Conservation (phyloP, 2,797 vertebrate species). For the Rhinophrynus dorsalis region DNA sequence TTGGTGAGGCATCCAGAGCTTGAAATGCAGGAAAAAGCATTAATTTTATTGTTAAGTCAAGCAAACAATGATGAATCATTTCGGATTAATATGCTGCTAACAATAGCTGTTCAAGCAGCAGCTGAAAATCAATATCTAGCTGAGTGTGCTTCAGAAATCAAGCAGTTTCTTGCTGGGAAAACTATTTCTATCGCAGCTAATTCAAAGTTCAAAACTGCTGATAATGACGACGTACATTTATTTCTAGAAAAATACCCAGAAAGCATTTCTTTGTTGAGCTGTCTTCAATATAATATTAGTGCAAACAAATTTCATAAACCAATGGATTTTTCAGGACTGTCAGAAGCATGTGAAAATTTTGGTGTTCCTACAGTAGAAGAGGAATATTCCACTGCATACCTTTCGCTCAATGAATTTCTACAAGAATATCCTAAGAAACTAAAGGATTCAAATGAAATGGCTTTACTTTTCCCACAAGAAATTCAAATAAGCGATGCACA, state of each 20-base stretch:
- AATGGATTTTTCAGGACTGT: background rate
- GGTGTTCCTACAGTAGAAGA: background rate
- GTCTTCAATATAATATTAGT: background rate
- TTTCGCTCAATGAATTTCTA: background rate
- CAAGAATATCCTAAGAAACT: background rate
- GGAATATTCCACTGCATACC: background rate
- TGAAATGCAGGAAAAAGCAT: background rate
- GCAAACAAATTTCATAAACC: background rate
- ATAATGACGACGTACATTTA: background rate
- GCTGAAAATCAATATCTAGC: background rate
- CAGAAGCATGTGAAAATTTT: background rate
- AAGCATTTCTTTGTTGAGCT: conserved; percentile 3
- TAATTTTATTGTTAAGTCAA: fast-evolving
- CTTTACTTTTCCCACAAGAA: background rate
- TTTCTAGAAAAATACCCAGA: conserved; percentile 33
- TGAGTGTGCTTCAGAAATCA: conserved; percentile 1
- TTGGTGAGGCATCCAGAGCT: conserved; percentile 19
- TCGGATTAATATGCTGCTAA: background rate
- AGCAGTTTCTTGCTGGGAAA: conserved; percentile 20
- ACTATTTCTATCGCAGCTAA: background rate
- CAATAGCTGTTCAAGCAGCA: background rate
- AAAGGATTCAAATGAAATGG: background rate
- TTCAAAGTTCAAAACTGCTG: background rate
- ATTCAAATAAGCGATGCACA: background rate
- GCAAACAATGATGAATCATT: background rate